phyloP scores from a whole-genome alignment of 2,113 vertebrate species.

The Chaetodon auriga region DNA sequence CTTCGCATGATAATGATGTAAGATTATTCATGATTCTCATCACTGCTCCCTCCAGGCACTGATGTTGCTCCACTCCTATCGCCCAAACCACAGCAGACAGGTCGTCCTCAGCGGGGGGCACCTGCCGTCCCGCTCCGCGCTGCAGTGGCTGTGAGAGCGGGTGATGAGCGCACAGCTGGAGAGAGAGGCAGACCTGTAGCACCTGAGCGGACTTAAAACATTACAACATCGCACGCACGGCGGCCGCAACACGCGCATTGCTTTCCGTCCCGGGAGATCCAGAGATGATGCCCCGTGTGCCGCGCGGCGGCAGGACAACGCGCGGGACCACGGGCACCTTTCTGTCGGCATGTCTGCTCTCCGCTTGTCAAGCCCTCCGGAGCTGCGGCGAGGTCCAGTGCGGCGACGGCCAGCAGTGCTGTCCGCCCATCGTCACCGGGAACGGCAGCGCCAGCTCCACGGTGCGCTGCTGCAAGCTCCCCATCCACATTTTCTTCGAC shows the following conservation, averaged over 20 bases:
- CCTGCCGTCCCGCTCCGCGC: constrained; percentile 64
- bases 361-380: constrained; percentile 78
- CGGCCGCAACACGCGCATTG: constrained; percentile 11
- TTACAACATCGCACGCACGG: not conserved
- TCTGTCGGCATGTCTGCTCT: constrained; percentile 75
- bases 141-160: constrained; percentile 52
- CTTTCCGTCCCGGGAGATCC: constrained; percentile 36
- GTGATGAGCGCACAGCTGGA: constrained; percentile 56
- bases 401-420: constrained; percentile 88
- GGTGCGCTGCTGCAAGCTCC: constrained; percentile 87
- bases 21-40: constrained; percentile 59
- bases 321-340: constrained; percentile 69
- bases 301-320: constrained; percentile 65
- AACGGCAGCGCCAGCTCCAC: constrained; percentile 81
- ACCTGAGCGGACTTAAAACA: constrained; percentile 49
- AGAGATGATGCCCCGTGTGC: constrained; percentile 73
- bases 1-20: constrained; percentile 58
- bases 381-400: constrained; percentile 89
- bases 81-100: constrained; percentile 48
- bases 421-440: constrained; percentile 77
- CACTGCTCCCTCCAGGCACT: constrained; percentile 34
- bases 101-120: constrained; percentile 52
- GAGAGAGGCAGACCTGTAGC: constrained; percentile 38
- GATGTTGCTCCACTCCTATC: constrained; percentile 48
- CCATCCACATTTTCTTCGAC: constrained; percentile 90